A percentile compares a stretch with the other conserved stretches of the same genome.
Evolutionary conservation across 2,888 invertebrate species (phyloP).

Genomic region (Bombylius discolor): DNA sequence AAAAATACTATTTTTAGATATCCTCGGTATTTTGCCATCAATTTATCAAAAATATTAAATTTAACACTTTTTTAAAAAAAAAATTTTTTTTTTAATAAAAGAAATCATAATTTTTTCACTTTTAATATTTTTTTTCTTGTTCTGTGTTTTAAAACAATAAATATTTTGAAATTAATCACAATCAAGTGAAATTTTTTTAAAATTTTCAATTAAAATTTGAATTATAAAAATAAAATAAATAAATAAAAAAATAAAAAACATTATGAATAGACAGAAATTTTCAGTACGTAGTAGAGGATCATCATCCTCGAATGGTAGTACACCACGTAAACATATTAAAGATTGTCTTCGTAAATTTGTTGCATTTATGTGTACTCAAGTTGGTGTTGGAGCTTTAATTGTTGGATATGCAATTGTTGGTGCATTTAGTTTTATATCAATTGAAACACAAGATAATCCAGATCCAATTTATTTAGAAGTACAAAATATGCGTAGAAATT

Average conservation of each 20-base stretch:
- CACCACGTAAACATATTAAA: conserved; percentile 64
- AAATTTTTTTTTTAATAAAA: no score
- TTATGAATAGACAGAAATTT: conserved; percentile 35
- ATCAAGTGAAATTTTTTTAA: no score
- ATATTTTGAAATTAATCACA: no score
- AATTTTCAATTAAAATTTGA: background rate
- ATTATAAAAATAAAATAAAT: background rate
- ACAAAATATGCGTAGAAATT: conserved; percentile 40
- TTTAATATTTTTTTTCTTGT: no score
- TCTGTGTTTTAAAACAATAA: no score
- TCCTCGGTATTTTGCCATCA: background rate
- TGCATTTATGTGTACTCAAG: conserved; percentile 87
- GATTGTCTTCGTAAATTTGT: conserved; percentile 75
- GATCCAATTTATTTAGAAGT: conserved; percentile 41
- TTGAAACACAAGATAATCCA: conserved; percentile 51
- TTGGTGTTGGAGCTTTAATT: conserved; percentile 76
- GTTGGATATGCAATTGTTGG: conserved; percentile 79
- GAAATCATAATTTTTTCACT: background rate
- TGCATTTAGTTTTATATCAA: conserved; percentile 65
- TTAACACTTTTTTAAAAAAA: no score
- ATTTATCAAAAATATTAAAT: no score
- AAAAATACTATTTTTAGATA: background rate
- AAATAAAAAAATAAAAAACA: background rate
- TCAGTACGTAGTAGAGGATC: conserved; percentile 47
- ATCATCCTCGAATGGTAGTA: conserved; percentile 52